phyloP scores from a whole-genome alignment of 2,113 vertebrate genomes.

The Pelobates fuscus region DNA sequence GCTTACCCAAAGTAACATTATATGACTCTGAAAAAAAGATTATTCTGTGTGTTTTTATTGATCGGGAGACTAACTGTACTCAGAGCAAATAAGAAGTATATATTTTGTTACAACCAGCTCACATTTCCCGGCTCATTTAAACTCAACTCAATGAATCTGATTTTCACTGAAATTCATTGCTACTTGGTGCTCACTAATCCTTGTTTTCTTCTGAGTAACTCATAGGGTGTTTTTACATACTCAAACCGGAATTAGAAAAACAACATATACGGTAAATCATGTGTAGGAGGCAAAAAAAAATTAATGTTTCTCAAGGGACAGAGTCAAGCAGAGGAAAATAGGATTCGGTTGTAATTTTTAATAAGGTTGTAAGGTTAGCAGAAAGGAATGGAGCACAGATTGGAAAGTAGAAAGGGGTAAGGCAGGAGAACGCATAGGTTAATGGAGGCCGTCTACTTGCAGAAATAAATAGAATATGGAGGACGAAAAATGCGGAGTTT shows the following conservation, averaged over 20 bases:
- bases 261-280: not conserved
- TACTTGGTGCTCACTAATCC: too few species aligned
- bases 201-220: too few species aligned
- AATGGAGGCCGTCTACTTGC: not conserved
- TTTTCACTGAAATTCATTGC: too few species aligned
- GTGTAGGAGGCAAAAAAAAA: not conserved
- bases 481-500: not conserved
- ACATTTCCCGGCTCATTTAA: too few species aligned
- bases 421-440: not conserved
- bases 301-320: too few species aligned
- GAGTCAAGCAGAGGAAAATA: not conserved
- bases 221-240: too few species aligned
- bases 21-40: not conserved
- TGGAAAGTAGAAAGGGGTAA: not conserved
- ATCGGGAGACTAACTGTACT: too few species aligned
- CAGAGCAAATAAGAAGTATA: too few species aligned
- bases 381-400: not conserved
- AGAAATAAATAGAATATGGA: not conserved
- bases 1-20: not conserved
- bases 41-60: not conserved
- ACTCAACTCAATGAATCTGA: too few species aligned
- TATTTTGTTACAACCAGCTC: too few species aligned
- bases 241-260: too few species aligned
- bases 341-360: not conserved
- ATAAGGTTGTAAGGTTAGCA: not conserved